These are phyloP conservation scores for Hecatera dysodea DNA, from an alignment of 2,888 invertebrate genomes.

Conservation along the genomic window DNA sequence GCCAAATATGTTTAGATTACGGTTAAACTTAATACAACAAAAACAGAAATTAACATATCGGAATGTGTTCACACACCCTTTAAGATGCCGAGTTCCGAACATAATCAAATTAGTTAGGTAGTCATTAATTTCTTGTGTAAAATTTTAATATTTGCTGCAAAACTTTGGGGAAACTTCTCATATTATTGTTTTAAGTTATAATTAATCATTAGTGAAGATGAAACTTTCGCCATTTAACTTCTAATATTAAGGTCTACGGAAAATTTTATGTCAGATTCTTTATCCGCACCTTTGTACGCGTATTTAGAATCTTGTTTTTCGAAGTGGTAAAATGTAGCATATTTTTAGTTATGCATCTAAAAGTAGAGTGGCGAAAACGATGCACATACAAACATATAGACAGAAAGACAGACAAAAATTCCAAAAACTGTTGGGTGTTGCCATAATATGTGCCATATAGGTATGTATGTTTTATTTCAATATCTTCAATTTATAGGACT, in stretches of 20 bases:
- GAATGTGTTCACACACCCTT: constrained; percentile 38
- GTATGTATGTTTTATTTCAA: no score
- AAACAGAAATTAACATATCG: constrained; percentile 39
- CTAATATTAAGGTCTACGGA: constrained; percentile 21
- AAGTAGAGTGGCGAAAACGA: no score
- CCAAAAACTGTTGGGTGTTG: no score
- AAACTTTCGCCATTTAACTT: constrained; percentile 48
- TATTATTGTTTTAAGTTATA: constrained; percentile 55
- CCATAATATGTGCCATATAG: no score
- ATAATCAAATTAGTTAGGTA: constrained; percentile 39
- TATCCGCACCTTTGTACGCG: no score
- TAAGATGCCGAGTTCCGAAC: constrained; percentile 26
- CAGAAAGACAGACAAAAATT: no score
- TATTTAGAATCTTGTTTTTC: no score
- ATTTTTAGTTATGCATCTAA: no score
- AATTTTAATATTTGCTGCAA: constrained; percentile 30
- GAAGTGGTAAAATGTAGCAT: no score
- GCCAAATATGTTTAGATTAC: constrained; percentile 35
- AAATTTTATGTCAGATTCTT: constrained; percentile 4
- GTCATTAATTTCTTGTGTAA: constrained; percentile 45
- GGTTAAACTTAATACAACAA: constrained; percentile 28
- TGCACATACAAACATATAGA: no score
- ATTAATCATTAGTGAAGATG: constrained; percentile 47
- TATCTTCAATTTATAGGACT: no score
- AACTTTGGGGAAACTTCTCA: constrained; percentile 41